A percentile compares a stretch with the other conserved stretches of the same genome.
Evolutionary conservation across 2,113 vertebrate genomes (phyloP).

Genomic region (Colinus virginianus): DNA sequence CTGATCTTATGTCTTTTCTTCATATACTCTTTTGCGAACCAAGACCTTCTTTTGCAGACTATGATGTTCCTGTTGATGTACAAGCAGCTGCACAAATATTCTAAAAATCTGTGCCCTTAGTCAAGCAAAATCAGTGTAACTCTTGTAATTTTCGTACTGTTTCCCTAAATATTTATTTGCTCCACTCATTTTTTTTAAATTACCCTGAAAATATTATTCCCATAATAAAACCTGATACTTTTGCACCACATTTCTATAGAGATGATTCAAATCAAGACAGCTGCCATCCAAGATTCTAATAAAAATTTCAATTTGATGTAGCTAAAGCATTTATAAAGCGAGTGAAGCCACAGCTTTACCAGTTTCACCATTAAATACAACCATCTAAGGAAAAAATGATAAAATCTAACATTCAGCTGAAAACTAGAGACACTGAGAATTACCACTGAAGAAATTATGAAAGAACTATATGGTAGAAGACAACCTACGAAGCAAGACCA

Average conservation of each 20-base stretch:
- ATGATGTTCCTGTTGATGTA: not conserved
- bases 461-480: not conserved
- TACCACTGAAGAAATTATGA: not conserved
- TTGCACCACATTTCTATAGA: not conserved
- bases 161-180: not conserved
- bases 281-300: not conserved
- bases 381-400: not conserved
- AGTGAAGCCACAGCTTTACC: not conserved
- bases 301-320: not conserved
- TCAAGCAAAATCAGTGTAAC: not conserved
- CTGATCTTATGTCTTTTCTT: not conserved
- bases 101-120: not conserved
- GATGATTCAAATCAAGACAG: not conserved
- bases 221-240: not conserved
- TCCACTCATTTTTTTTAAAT: not conserved
- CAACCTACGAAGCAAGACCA: not conserved
- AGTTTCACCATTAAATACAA: not conserved
- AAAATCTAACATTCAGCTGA: not conserved
- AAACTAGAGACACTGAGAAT: not conserved
- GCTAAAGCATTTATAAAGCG: constrained; percentile 1
- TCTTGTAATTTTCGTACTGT: not conserved
- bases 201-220: not conserved
- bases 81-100: not conserved
- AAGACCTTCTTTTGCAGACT: not conserved
- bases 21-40: not conserved